Conservation (phyloP, 2,113 vertebrate species). For the Mungos mungo region DNA sequence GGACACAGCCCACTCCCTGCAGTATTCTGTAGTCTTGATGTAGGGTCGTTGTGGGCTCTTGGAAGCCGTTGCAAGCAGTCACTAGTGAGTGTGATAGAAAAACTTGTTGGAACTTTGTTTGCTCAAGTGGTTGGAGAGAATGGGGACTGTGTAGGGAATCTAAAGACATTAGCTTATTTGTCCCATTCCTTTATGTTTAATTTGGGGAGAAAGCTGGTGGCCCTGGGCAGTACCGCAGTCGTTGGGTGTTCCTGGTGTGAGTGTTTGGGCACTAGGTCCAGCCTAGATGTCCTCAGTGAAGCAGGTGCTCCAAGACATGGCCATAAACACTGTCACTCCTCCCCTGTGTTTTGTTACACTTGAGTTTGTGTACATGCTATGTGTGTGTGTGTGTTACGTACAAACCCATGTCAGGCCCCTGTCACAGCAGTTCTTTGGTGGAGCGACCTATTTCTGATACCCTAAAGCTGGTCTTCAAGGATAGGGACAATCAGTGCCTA, state of each 20-base stretch:
- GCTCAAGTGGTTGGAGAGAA: neutral
- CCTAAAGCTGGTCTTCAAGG: neutral
- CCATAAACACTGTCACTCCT: neutral
- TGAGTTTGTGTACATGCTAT: too few relatives aligned
- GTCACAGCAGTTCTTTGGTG: neutral
- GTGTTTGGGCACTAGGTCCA: neutral
- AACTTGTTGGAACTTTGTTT: neutral
- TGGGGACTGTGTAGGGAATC: neutral
- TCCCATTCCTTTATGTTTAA: neutral
- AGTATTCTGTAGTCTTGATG: neutral
- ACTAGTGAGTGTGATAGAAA: neutral
- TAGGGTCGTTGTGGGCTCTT: neutral
- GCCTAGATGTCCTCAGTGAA: too few relatives aligned
- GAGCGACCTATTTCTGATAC: neutral
- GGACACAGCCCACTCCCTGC: accelerated
- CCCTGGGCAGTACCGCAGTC: accelerated
- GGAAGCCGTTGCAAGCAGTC: neutral
- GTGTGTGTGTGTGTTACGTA: too few relatives aligned
- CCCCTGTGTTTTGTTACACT: neutral
- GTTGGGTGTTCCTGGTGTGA: neutral
- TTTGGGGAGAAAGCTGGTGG: neutral
- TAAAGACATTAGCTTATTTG: neutral
- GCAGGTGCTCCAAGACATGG: neutral
- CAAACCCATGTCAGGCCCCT: neutral
- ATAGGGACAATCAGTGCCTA: too few relatives aligned